These are phyloP conservation scores for Heterochromis multidens DNA, from an alignment of 2,113 vertebrate genomes.

Conservation along the genomic window DNA sequence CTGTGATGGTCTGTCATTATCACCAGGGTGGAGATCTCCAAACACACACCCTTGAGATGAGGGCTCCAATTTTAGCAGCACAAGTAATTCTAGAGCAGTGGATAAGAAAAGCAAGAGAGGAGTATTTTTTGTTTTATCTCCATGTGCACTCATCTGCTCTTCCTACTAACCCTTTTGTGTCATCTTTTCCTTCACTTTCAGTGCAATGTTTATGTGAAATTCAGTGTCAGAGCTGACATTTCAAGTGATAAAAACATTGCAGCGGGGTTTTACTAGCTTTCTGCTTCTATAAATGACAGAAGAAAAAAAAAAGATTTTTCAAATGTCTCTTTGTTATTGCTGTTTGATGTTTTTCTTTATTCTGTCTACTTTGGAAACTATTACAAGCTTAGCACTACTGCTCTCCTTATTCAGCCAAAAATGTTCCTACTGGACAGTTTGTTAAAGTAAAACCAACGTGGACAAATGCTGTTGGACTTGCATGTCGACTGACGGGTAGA, in stretches of 20 bases:
- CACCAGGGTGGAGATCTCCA: slow-evolving; percentile 56
- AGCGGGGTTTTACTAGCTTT: not conserved
- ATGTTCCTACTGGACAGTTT: not conserved
- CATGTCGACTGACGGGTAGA: not conserved
- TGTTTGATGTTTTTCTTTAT: not conserved
- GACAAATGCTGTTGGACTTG: not conserved
- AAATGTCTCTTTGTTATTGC: not conserved
- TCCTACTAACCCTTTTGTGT: not conserved
- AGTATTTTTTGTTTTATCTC: slow-evolving; percentile 46
- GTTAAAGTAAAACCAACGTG: not conserved
- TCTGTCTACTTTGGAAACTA: not conserved
- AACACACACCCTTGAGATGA: slow-evolving; percentile 9
- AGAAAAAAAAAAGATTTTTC: not conserved
- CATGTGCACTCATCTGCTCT: not conserved
- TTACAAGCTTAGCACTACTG: not conserved
- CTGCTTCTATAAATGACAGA: not conserved
- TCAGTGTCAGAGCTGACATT: not conserved
- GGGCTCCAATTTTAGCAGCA: slow-evolving; percentile 34
- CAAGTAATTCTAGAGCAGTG: slow-evolving; percentile 38
- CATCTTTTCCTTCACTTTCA: not conserved
- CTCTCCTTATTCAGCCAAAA: not conserved
- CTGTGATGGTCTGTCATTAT: slow-evolving; percentile 57
- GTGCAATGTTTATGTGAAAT: not conserved
- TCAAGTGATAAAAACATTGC: not conserved
- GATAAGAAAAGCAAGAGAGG: slow-evolving; percentile 28